Percentiles rank a stretch among this genome's conserved stretches.
phyloP scores from a whole-genome alignment of 2,888 invertebrate species.

The Eupeodes luniger region DNA sequence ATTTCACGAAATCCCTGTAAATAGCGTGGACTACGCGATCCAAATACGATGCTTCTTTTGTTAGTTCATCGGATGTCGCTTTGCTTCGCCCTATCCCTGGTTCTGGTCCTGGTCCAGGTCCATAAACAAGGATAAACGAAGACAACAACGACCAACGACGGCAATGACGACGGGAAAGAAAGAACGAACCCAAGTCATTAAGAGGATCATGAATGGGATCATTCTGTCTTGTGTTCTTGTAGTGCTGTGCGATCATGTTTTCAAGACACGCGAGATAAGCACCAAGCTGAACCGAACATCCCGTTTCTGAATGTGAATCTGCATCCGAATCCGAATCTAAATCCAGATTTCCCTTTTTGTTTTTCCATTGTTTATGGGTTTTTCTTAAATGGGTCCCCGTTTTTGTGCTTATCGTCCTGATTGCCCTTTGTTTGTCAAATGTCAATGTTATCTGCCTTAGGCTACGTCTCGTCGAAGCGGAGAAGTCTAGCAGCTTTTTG shows the following conservation, averaged over 20 bases:
- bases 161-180: not conserved
- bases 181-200: constrained; percentile 49
- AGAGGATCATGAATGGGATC: constrained; percentile 68
- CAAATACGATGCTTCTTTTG: constrained; percentile 32
- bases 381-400: constrained; percentile 5
- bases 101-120: not conserved
- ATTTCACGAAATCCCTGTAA: constrained; percentile 57
- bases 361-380: constrained; percentile 32
- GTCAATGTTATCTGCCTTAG: constrained; percentile 55
- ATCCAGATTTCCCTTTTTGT: constrained; percentile 56
- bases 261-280: constrained; percentile 64
- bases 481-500: constrained; percentile 43
- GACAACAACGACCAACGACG: not conserved
- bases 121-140: constrained; percentile 28
- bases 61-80: not conserved
- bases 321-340: not conserved
- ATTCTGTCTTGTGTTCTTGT: constrained; percentile 8
- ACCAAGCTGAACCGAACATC: constrained; percentile 42
- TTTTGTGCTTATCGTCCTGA: constrained; percentile 54
- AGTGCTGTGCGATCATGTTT: constrained; percentile 38
- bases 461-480: not conserved
- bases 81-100: not conserved
- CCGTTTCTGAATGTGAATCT: not conserved
- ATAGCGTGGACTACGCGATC: constrained; percentile 49
- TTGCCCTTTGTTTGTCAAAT: constrained; percentile 75